Evolutionary conservation across 2,113 vertebrate genomes (phyloP), one percentile per base, ranked within the genome.

Genomic region (Hyperopisus bebe): DNA sequence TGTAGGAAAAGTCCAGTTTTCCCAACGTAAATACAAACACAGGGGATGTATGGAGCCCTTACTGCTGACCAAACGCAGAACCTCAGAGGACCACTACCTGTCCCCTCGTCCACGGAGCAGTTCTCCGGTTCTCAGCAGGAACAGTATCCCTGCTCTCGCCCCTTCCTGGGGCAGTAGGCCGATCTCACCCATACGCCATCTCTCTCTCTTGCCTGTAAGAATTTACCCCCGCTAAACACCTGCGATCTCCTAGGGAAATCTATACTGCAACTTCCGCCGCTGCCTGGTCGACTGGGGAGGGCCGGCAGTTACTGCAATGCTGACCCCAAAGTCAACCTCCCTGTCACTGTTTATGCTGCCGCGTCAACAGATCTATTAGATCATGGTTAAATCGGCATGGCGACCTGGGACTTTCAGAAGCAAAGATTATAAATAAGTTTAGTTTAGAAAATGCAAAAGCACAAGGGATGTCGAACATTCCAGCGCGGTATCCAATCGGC

Each of bases 401-500:
- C 44, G 47, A 84, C 19, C 42, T 80, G 74, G 31, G 31, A 46
- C 42, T 24, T 82, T 82, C 47, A n/a, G n/a, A 19, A 35, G 11
- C 50, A 19, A 55, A 1, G 17, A 35, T 58, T 88, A n/a, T 66
- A 46, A 88, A 88, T 70, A 35, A 35, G 7, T 27, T 8, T 19
- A 44, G 8, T 39, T 44, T 10, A 47, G n/a, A 62, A 88, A 89
- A 88, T 11, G 87, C 53, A 66, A 44, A 55, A 88, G 19, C 39
- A 19, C 0, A 48, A 21, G 35, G 21, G 50, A 86, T 24, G 11
- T 89, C 85, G 62, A 91, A 92, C 84, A 90, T 55, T 58, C 47
- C n/a, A 66, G 31, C 35, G 88, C 87, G 85, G 86, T 27, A 89
- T 89, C 90, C 89, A 19, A 42, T 87, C 89, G 50, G 80, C 92